Conservation (phyloP, 2,797 vertebrate genomes). For the Sebastes cheni region DNA sequence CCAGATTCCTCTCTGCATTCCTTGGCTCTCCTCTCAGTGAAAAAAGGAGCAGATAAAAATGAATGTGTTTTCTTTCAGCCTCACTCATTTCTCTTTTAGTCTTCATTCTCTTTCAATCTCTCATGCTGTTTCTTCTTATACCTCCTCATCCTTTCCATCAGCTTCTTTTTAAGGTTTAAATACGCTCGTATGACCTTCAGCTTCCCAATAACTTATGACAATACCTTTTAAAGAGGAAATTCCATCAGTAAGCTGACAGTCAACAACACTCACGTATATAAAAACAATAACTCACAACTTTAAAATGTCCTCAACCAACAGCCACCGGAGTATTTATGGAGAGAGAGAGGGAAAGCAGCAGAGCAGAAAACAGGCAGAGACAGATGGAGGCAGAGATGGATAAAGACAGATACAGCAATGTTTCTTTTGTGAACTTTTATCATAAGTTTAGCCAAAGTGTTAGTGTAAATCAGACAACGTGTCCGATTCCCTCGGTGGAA, state of each 20-base stretch:
- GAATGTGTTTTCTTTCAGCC: conserved; percentile 56
- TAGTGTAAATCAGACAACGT: conserved; percentile 79
- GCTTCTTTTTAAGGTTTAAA: not conserved
- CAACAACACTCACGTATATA: not conserved
- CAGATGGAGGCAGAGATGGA: conserved; percentile 56
- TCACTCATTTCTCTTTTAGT: conserved; percentile 3
- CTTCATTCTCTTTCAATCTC: conserved; percentile 4
- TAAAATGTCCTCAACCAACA: not conserved
- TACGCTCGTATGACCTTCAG: not conserved
- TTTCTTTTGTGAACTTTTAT: conserved; percentile 78
- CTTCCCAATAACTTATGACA: not conserved
- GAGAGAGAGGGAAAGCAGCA: conserved; percentile 13
- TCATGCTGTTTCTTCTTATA: not conserved
- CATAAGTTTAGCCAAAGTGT: conserved; percentile 81
- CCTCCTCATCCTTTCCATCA: not conserved
- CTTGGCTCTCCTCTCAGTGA: conserved; percentile 56
- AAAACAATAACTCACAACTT: conserved; percentile 14
- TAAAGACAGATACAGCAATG: conserved; percentile 60
- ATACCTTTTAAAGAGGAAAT: not conserved
- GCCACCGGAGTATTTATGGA: conserved; percentile 5
- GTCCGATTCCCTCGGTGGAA: conserved; percentile 77
- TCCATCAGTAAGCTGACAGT: not conserved
- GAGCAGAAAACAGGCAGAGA: conserved; percentile 46
- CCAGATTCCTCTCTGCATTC: conserved; percentile 77
- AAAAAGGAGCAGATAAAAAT: conserved; percentile 53